These are phyloP conservation scores for Sylvia borin DNA, from an alignment of 2,797 vertebrate genomes.

Conservation along the genomic window DNA sequence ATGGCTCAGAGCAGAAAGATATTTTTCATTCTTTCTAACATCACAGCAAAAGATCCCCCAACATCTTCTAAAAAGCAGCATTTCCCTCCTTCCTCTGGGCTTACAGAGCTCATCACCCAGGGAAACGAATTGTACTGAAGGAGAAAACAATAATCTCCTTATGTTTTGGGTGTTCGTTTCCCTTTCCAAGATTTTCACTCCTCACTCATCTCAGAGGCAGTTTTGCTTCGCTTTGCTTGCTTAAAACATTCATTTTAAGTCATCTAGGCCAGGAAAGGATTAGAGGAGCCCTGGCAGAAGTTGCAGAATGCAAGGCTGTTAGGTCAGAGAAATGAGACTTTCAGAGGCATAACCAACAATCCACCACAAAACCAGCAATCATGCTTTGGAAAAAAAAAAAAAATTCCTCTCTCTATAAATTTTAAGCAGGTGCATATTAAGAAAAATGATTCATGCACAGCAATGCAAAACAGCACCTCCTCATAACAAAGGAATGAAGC, in stretches of 20 bases:
- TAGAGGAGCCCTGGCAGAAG: conserved; percentile 52
- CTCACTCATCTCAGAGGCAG: conserved; percentile 20
- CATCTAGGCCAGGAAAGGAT: conserved; percentile 62
- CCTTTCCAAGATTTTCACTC: conserved; percentile 57
- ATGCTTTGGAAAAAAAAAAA: not conserved
- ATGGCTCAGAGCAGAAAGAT: not conserved
- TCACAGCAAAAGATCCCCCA: not conserved
- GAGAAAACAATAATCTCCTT: conserved; percentile 64
- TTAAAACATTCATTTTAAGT: conserved; percentile 49
- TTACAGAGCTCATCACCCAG: conserved; percentile 31
- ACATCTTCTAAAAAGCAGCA: not conserved
- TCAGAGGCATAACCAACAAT: conserved; percentile 17
- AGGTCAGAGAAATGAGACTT: conserved; percentile 21
- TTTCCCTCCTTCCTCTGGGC: conserved; percentile 12
- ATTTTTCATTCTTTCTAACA: not conserved
- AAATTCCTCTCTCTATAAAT: not conserved
- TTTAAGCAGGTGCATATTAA: not conserved
- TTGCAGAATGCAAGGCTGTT: conserved; percentile 23
- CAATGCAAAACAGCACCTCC: not conserved
- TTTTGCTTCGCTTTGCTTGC: conserved; percentile 36
- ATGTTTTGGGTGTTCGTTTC: conserved; percentile 29
- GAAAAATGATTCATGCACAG: not conserved
- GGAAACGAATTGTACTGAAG: conserved; percentile 47
- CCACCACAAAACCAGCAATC: not conserved
- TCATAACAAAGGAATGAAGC: not conserved